Conservation (phyloP, 2,888 invertebrate genomes). For the Leptinotarsa rubiginosa region DNA sequence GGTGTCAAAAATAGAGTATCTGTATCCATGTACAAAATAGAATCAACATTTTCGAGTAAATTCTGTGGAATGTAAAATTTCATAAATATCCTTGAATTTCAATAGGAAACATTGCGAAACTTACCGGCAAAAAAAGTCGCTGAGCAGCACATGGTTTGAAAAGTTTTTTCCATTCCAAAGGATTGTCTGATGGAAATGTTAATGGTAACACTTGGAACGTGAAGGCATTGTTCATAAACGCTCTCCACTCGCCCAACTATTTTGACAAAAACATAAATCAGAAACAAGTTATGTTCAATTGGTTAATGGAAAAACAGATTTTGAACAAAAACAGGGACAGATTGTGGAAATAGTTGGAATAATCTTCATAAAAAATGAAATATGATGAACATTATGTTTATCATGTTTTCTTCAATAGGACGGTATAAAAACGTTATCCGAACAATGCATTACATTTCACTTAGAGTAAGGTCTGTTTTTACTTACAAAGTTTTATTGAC, state of each 20-base stretch:
- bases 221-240: conserved; percentile 73
- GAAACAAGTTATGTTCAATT: background rate
- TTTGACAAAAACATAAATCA: conserved; percentile 51
- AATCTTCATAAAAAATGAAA: too few species aligned
- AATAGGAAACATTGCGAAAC: conserved; percentile 11
- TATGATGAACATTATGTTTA: too few species aligned
- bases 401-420: too few species aligned
- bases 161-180: conserved; percentile 85
- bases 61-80: conserved; percentile 70
- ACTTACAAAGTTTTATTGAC: too few species aligned
- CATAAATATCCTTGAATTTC: too few species aligned
- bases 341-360: too few species aligned
- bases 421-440: too few species aligned
- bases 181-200: conserved; percentile 81
- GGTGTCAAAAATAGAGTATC: conserved; percentile 91
- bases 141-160: conserved; percentile 97
- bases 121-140: conserved; percentile 90
- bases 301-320: background rate
- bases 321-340: too few species aligned
- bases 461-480: too few species aligned
- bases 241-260: conserved; percentile 79
- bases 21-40: conserved; percentile 92
- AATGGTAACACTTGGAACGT: conserved; percentile 81
- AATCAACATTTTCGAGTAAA: conserved; percentile 81
- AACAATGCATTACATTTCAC: too few species aligned